phyloP scores from a whole-genome alignment of 2,888 invertebrate genomes.

The Ditula angustiorana region DNA sequence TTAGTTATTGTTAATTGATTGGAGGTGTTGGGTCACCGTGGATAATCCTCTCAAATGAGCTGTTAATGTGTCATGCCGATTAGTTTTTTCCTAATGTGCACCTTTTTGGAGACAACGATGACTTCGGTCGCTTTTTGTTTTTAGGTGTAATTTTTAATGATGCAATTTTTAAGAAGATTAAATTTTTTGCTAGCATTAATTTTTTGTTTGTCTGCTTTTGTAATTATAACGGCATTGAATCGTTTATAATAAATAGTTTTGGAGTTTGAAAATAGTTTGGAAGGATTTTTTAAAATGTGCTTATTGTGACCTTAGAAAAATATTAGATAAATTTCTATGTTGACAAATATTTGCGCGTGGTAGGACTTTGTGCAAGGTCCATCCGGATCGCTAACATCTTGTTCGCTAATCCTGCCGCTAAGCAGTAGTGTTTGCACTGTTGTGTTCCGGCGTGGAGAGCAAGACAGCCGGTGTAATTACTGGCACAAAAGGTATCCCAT shows the following conservation, averaged over 20 bases:
- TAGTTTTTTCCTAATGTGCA: conserved; percentile 53
- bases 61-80: conserved; percentile 67
- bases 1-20: conserved; percentile 71
- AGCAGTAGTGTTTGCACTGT: too few relatives aligned
- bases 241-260: neutral
- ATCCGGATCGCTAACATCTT: too few relatives aligned
- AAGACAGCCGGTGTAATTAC: too few relatives aligned
- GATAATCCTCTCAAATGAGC: conserved; percentile 71
- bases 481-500: too few relatives aligned
- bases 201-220: neutral
- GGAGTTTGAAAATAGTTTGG: neutral
- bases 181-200: neutral
- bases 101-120: conserved; percentile 37
- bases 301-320: too few relatives aligned
- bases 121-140: conserved; percentile 26
- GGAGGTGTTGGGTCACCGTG: conserved; percentile 65
- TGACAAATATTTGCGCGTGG: too few relatives aligned
- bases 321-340: too few relatives aligned
- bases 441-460: too few relatives aligned
- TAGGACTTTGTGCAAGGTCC: too few relatives aligned
- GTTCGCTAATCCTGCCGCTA: too few relatives aligned
- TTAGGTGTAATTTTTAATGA: conserved; percentile 9
- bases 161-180: conserved; percentile 7
- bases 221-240: neutral
- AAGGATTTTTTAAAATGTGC: too few relatives aligned